These are phyloP conservation scores for Petrolisthes cinctipes DNA, from an alignment of 2,888 invertebrate species.

Conservation along the genomic window DNA sequence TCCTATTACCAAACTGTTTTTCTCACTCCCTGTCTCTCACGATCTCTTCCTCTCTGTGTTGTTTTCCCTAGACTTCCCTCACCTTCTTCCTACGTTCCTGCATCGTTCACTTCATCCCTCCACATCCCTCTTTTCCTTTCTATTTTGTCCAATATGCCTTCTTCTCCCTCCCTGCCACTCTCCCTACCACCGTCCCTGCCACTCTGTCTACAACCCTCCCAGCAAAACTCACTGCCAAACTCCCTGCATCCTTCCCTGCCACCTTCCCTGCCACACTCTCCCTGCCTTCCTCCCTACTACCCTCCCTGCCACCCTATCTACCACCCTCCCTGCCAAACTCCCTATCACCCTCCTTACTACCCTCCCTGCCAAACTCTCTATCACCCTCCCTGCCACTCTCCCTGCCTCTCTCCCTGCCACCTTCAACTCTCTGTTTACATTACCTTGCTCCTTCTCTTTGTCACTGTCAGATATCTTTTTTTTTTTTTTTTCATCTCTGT, in stretches of 20 bases:
- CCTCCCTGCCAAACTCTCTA: not conserved
- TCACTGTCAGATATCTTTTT: too few relatives aligned
- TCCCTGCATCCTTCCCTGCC: not conserved
- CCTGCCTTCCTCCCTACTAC: not conserved
- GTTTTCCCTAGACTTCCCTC: too few relatives aligned
- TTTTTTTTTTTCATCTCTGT: too few relatives aligned
- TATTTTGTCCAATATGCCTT: too few relatives aligned
- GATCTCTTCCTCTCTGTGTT: too few relatives aligned
- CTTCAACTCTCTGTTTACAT: too few relatives aligned
- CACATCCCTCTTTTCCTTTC: too few relatives aligned
- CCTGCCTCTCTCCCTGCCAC: not conserved
- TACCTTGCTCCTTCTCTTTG: too few relatives aligned
- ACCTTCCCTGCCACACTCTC: not conserved
- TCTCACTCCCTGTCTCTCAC: too few relatives aligned
- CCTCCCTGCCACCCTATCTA: not conserved
- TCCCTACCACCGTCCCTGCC: not conserved
- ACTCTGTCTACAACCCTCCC: not conserved
- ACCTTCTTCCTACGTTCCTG: too few relatives aligned
- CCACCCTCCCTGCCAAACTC: not conserved
- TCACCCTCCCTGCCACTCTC: not conserved
- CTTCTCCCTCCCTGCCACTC: not conserved
- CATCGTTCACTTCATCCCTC: too few relatives aligned
- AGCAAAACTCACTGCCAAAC: not conserved
- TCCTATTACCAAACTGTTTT: too few relatives aligned
- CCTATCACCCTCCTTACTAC: not conserved